These are phyloP conservation scores for Oscheius sp. DNA, from an alignment of 2,888 invertebrate species.

Conservation along the genomic window DNA sequence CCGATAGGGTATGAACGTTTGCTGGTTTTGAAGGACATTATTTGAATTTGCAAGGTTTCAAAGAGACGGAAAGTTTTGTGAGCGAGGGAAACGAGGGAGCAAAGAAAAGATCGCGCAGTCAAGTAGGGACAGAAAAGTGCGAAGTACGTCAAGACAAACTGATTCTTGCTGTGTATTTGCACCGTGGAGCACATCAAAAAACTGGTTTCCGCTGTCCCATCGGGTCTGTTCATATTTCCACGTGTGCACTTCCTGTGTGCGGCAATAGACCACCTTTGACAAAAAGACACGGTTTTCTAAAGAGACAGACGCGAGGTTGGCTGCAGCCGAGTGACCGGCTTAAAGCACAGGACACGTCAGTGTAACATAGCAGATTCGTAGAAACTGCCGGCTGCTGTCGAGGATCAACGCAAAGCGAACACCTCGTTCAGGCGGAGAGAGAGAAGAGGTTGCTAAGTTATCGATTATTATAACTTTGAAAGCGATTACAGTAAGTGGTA, in stretches of 20 bases:
- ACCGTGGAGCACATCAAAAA: constrained; percentile 3
- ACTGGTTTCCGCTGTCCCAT: constrained; percentile 17
- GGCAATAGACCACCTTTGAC: background rate
- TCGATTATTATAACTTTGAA: background rate
- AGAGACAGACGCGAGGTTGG: constrained; percentile 20
- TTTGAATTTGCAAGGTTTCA: constrained; percentile 2
- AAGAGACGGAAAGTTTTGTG: background rate
- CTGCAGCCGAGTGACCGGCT: constrained; percentile 35
- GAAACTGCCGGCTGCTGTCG: constrained; percentile 33
- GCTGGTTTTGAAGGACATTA: constrained; percentile 18
- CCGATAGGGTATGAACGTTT: constrained; percentile 21
- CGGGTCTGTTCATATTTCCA: constrained; percentile 29
- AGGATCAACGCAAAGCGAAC: constrained; percentile 29
- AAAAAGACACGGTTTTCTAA: constrained; percentile 3
- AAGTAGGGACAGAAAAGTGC: constrained; percentile 12
- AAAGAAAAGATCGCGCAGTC: background rate
- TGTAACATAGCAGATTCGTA: constrained; percentile 37
- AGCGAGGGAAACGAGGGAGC: background rate
- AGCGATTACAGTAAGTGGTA: background rate
- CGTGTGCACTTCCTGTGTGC: background rate
- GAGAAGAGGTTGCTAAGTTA: background rate
- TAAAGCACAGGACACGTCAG: constrained; percentile 37
- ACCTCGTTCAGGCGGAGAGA: background rate
- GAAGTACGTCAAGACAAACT: constrained; percentile 32
- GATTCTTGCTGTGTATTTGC: constrained; percentile 30